Percentiles rank a stretch among this genome's conserved stretches.
phyloP scores from a whole-genome alignment of 2,113 vertebrate genomes.

The Eretmochelys imbricata region DNA sequence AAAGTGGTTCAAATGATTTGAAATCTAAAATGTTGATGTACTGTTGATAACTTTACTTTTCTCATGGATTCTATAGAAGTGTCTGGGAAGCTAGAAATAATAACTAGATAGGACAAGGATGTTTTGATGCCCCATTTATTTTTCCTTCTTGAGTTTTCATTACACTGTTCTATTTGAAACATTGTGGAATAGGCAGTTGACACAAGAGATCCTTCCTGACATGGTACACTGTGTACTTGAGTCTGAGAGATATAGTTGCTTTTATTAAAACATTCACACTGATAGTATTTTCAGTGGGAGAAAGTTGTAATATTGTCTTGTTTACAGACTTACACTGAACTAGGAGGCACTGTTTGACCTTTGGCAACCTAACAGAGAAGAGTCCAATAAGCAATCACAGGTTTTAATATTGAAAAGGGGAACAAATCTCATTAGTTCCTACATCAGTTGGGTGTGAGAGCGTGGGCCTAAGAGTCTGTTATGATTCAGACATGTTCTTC shows the following conservation, averaged over 20 bases:
- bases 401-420: rapidly evolving
- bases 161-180: background rate
- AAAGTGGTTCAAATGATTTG: background rate
- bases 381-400: rapidly evolving
- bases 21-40: background rate
- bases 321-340: background rate
- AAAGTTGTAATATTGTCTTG: background rate
- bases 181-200: rapidly evolving
- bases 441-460: background rate
- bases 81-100: background rate
- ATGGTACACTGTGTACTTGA: background rate
- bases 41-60: too few relatives aligned
- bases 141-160: rapidly evolving
- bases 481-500: background rate
- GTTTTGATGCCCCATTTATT: background rate
- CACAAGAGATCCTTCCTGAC: background rate
- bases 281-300: background rate
- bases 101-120: background rate
- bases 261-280: background rate
- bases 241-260: background rate
- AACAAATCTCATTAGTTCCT: background rate
- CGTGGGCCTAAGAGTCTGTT: background rate
- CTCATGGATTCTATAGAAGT: background rate
- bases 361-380: rapidly evolving
- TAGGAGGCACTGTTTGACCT: rapidly evolving